Base-by-base conservation (phyloP, 2,113 vertebrate genomes). In the Myocastor coypus region DNA sequence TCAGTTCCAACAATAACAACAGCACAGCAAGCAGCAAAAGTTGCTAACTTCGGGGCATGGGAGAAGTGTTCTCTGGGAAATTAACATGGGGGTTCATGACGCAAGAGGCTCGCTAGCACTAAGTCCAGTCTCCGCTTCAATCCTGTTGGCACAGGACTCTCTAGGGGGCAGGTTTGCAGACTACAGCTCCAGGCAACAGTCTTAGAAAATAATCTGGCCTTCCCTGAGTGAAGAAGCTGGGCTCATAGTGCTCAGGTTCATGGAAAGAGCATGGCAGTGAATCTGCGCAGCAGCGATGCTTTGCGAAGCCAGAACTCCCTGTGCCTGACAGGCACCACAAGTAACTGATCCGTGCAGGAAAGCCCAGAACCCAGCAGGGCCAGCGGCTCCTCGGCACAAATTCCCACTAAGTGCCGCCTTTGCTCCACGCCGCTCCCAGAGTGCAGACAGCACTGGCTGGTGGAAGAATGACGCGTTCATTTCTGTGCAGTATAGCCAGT, bases 221-320 rank as follows among this genome's bases (percentile, higher is more conserved):
- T 96, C 84, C 14, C 24, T 37, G 17, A 91, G 92, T 52, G 88
- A 95, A 78, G 16, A 42, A 34, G 69, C 13, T 32, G 37, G 40
- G n/a, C 34, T 69, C 61, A 40, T 63, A n/a, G 28, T 73, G 40
- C 13, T 96, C 34, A 92, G 80, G n/a, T 81, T 77, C 95, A 46
- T 91, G 20, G 34, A 94, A 96, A 92, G 19, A 87, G 11, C 20
- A 17, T n/a, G 73, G 32, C 37, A 91, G 91, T 93, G 87, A 94
- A 87, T 92, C 71, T 71, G 87, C 66, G 5, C 17, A 26, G 32
- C 34, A 57, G 17, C 13, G 71, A 50, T 81, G 42, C 28, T 96
- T 96, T 77, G 34, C 26, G 63, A 94, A 97, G 64, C 37, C 14
- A 86, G 69, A 81, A 83, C 19, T 28, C n/a, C 22, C 63, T 8